Conservation (phyloP, 1,140 invertebrate genomes). For the Temnothorax longispinosus region DNA sequence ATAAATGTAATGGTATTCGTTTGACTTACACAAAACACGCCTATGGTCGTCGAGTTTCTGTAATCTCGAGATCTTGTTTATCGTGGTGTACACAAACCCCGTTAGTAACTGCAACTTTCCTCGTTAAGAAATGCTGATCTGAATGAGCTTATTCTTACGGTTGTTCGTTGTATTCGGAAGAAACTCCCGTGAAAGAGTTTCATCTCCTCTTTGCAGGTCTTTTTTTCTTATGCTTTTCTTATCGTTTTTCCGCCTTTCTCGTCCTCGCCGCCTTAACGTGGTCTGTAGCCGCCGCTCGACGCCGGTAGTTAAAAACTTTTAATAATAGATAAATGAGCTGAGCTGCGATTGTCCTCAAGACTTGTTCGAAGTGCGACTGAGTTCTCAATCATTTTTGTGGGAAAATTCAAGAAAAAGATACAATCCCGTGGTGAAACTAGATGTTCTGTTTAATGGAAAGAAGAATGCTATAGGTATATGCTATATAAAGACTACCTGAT, state of each 20-base stretch:
- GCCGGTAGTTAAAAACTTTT: slow-evolving; percentile 75
- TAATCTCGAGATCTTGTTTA: slow-evolving; percentile 67
- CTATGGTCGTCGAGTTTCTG: slow-evolving; percentile 39
- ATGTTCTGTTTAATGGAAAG: slow-evolving; percentile 16
- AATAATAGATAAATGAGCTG: slow-evolving; percentile 75
- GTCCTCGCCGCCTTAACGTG: slow-evolving; percentile 24
- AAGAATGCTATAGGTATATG: not conserved
- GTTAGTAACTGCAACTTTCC: slow-evolving; percentile 81
- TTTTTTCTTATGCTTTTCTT: slow-evolving; percentile 12
- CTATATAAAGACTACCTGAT: not conserved
- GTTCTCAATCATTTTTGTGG: slow-evolving; percentile 44
- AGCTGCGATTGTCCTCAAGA: slow-evolving; percentile 60
- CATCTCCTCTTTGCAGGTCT: slow-evolving; percentile 39
- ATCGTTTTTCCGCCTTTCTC: slow-evolving; percentile 35
- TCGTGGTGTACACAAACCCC: slow-evolving; percentile 74
- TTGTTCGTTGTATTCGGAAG: slow-evolving; percentile 69
- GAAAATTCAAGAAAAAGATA: slow-evolving; percentile 8
- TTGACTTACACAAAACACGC: slow-evolving; percentile 15
- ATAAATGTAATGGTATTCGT: not conserved
- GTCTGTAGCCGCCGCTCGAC: slow-evolving; percentile 31
- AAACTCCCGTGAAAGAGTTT: slow-evolving; percentile 68
- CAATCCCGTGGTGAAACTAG: not conserved
- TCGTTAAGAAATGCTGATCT: slow-evolving; percentile 82
- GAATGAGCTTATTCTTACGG: slow-evolving; percentile 77
- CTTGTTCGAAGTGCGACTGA: slow-evolving; percentile 36